Percentiles rank a stretch among this genome's conserved stretches.
phyloP scores from a whole-genome alignment of 2,113 vertebrate genomes.

The Marcusenius ussheri region DNA sequence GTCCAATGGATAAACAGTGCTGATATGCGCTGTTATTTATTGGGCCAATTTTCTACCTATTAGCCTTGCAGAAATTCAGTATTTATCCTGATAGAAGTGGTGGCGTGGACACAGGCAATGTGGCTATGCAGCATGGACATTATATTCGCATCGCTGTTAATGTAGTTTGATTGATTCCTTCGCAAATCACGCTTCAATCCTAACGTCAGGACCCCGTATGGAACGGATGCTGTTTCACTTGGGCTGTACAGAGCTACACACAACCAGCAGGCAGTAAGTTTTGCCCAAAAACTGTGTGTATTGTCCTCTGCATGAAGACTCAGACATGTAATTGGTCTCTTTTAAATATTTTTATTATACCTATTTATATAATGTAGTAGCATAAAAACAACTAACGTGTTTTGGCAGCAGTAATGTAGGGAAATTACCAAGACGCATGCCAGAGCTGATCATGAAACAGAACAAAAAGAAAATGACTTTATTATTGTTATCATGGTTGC shows the following conservation, averaged over 20 bases:
- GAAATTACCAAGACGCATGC: background rate
- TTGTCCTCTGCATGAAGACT: background rate
- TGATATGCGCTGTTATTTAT: background rate
- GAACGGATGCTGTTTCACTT: background rate
- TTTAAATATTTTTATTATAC: background rate
- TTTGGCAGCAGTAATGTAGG: background rate
- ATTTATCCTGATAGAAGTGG: background rate
- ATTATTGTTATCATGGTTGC: background rate
- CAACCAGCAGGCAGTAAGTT: background rate
- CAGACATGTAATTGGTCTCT: background rate
- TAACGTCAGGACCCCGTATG: background rate
- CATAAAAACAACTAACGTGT: background rate
- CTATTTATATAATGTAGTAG: background rate
- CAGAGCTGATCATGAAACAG: background rate
- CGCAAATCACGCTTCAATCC: background rate
- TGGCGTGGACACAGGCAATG: background rate
- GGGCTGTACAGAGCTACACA: background rate
- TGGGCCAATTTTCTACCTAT: constrained; percentile 4
- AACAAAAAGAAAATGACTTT: background rate
- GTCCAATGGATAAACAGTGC: background rate
- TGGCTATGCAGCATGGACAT: background rate
- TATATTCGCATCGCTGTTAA: background rate
- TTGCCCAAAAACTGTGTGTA: background rate
- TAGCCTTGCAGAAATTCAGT: background rate
- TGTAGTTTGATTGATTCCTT: background rate